Base-by-base conservation (phyloP, 2,797 vertebrate species). In the Gallirallus australis region DNA sequence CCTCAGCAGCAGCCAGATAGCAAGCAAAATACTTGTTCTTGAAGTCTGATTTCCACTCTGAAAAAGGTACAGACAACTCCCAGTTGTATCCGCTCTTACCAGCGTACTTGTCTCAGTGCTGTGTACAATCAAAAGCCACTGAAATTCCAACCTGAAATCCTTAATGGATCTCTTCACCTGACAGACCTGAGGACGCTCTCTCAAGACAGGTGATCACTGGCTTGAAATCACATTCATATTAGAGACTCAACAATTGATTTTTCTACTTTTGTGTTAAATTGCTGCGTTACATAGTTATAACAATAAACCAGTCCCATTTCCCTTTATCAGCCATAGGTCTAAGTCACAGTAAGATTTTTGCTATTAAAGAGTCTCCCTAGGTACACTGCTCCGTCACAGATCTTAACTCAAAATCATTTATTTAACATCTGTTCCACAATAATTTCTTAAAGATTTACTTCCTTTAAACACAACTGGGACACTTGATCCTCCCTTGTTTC, bases 391-490 rank as follows among this genome's bases (percentile, higher is more conserved):
- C 88, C 91, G 95, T 92, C 96, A 96, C 91, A 93, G 88, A 90
- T 87, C 92, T 97, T 90, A 96, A 97, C 92, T 94, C 94, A 91
- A 96, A 90, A 97, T 94, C 95, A 93, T 97, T 97, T 96, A 92
- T 96, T 97, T 97, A 97, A 96, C 95, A 97, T 97, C 95, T 97
- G 97, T 95, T 96, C 75, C 53, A 82, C 96, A 94, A 96, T 96
- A 35, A 97, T 96, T 97, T 96, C 96, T 97, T 94, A 91, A 97
- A 97, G 97, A 98, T 98, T 98, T 97, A 97, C 96, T 96, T 96
- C 91, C 92, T 96, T 96, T 91, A 96, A 97, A 96, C 96, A 95
- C 95, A 96, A 93, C 93, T 76, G 82, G 89, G 97, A 97, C 95
- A 97, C 81, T 96, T 96, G 97, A 96, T 97, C 97, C 96, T 96